Evolutionary conservation across 2,797 vertebrate genomes (phyloP), one percentile per base, ranked within the genome.

Genomic region (Galaxias olidus): DNA sequence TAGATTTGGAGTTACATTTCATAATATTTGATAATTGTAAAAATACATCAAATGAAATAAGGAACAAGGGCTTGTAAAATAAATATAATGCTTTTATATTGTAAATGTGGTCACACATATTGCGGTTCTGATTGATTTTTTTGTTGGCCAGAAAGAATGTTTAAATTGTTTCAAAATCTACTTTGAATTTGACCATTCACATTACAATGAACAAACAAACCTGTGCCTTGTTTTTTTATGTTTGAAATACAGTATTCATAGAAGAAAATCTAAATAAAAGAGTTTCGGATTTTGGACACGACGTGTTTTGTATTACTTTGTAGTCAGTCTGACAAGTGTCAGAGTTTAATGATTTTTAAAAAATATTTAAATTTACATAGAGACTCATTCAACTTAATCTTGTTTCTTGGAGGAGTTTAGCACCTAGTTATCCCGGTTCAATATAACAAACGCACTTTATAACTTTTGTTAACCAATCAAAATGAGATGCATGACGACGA

Each of bases 171-270:
- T 62, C 56, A 41, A 81, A 84, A 59, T 83, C 81, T 80, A 66
- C 69, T 88, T 80, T 84, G 86, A 82, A 83, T 82, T 79, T 71
- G 51, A 79, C 81, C 9, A 55, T 62, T 66, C 52, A 47, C 78
- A 80, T 76, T 82, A 70, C 84, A 85, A 85, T 80, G 73, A 76
- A 68, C 79, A 78, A 86, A 84, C 81, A 87, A 86, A 85, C 72
- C 63, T 84, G 90, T 91, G 89, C 90, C 90, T 91, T 90, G 76
- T 66, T 74, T 69, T 17, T 17, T 43, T 17, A 11, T 73, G 76
- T 87, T 70, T 79, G 67, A 75, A 68, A 69, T 75, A 86, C 77
- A 82, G 81, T 84, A 87, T 85, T 89, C 76, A 69, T 74, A 64
- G 68, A 77, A 75, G 66, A 78, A 71, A 80, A 76, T 63, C 57